Evolutionary conservation across 1,140 invertebrate species (phyloP).

Genomic region (Watersipora subatra): DNA sequence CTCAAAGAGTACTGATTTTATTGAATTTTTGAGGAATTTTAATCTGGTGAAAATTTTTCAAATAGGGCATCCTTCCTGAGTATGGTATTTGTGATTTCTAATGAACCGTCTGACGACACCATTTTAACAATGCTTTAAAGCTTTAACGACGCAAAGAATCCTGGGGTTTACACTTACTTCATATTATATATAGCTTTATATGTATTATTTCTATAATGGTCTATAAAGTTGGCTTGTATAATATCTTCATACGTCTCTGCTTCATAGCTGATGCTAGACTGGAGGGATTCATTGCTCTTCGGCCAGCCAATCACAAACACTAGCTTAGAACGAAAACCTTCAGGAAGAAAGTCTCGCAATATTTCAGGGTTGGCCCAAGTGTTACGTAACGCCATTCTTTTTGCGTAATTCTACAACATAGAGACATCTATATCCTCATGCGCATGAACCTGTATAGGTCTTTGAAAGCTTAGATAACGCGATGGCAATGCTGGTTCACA

Average conservation of each 20-base stretch:
- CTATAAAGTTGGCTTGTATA: not conserved
- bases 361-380: not conserved
- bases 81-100: no score
- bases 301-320: not conserved
- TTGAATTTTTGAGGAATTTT: no score
- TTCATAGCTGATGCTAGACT: not conserved
- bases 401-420: not conserved
- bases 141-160: no score
- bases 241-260: not conserved
- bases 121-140: no score
- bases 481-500: no score
- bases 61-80: no score
- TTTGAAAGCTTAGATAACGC: no score
- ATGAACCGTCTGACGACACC: no score
- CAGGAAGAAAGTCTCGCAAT: not conserved
- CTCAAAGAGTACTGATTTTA: no score
- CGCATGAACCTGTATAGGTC: no score
- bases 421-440: no score
- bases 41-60: no score
- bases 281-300: not conserved
- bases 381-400: not conserved
- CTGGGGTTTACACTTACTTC: not conserved
- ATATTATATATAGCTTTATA: not conserved
- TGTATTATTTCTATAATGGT: not conserved
- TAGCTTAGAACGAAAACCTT: not conserved